A percentile compares a stretch with the other conserved stretches of the same genome.
These are phyloP conservation scores for Sparidentex hasta DNA, from an alignment of 2,797 vertebrate species.

Conservation along the genomic window DNA sequence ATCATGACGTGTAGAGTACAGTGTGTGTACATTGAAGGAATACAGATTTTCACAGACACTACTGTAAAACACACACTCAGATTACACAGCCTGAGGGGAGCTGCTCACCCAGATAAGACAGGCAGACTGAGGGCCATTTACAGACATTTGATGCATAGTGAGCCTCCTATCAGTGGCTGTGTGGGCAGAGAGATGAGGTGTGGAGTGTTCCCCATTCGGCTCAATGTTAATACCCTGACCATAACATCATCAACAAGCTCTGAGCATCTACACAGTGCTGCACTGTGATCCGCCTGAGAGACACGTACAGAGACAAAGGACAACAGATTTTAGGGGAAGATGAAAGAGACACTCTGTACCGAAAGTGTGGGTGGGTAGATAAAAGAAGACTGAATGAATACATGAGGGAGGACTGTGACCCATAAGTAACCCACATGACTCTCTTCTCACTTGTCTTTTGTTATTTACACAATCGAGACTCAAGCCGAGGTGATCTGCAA, in stretches of 20 bases:
- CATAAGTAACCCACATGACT: constrained; percentile 9
- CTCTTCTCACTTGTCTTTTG: background rate
- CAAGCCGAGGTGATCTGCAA: background rate
- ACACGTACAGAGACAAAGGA: constrained; percentile 40
- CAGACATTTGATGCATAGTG: constrained; percentile 81
- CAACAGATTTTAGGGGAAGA: constrained; percentile 47
- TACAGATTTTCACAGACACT: constrained; percentile 14
- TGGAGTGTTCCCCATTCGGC: constrained; percentile 76
- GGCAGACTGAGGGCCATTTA: constrained; percentile 81
- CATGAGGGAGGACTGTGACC: constrained; percentile 36
- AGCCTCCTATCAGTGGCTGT: constrained; percentile 81
- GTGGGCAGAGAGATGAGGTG: constrained; percentile 81
- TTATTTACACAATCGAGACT: constrained; percentile 4
- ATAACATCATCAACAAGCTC: constrained; percentile 74
- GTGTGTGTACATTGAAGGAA: constrained; percentile 19
- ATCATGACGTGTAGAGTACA: constrained; percentile 19
- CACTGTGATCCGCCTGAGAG: constrained; percentile 49
- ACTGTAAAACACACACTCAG: constrained; percentile 51
- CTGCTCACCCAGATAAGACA: constrained; percentile 80
- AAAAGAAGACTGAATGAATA: constrained; percentile 36
- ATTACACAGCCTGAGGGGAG: constrained; percentile 67
- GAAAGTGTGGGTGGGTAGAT: constrained; percentile 47
- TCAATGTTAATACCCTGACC: constrained; percentile 63
- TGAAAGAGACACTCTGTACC: constrained; percentile 51
- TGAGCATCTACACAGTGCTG: constrained; percentile 44